These are phyloP conservation scores for Perca schrenkii DNA, from an alignment of 2,113 vertebrate species.

Conservation along the genomic window DNA sequence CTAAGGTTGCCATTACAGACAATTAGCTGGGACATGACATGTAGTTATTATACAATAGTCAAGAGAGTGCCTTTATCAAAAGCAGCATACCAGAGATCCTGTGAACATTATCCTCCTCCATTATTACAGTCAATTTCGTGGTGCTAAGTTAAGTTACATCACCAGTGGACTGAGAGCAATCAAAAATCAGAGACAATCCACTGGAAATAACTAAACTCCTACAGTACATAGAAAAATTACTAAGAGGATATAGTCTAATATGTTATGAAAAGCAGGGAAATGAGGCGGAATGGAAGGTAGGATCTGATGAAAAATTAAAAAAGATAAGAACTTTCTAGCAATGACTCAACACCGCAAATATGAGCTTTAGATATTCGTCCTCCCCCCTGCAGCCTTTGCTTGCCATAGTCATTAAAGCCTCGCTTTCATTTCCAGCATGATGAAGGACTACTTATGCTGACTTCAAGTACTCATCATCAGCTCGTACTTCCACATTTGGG, in stretches of 20 bases:
- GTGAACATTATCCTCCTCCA: constrained; percentile 40
- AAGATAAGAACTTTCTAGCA: constrained; percentile 64
- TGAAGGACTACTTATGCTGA: constrained; percentile 38
- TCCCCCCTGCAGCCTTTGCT: constrained; percentile 20
- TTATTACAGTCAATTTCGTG: constrained; percentile 62
- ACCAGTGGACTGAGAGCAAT: constrained; percentile 38
- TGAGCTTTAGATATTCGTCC: constrained; percentile 50
- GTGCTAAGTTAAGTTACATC: constrained; percentile 51
- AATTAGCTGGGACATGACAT: constrained; percentile 62
- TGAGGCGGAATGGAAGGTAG: constrained; percentile 45
- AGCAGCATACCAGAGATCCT: constrained; percentile 26
- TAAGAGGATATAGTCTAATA: constrained; percentile 36
- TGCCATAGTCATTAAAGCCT: constrained; percentile 47
- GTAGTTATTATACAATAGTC: constrained; percentile 52
- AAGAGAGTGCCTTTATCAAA: constrained; percentile 48
- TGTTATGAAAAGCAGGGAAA: constrained; percentile 59
- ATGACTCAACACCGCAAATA: constrained; percentile 63
- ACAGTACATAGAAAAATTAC: constrained; percentile 27
- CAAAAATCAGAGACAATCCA: constrained; percentile 57
- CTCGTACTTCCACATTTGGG: constrained; percentile 25
- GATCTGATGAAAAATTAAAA: constrained; percentile 63
- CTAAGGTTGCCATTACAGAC: constrained; percentile 59
- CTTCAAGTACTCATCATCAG: constrained; percentile 38
- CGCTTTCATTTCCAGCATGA: constrained; percentile 35
- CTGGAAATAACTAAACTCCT: constrained; percentile 28